phyloP scores from a whole-genome alignment of 2,113 vertebrate genomes.

The Corvus hawaiiensis region DNA sequence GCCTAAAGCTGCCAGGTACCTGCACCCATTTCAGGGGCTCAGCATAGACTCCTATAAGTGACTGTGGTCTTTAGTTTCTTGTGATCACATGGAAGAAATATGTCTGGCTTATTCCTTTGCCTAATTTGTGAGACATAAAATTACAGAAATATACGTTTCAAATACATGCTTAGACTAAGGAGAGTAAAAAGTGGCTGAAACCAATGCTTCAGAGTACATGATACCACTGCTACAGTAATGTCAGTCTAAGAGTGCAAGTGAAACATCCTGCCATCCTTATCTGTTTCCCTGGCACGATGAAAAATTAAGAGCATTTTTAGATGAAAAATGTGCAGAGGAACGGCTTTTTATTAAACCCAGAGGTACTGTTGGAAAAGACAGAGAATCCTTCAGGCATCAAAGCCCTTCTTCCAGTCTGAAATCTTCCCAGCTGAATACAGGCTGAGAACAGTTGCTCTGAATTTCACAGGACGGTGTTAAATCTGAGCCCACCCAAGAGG shows the following conservation, averaged over 20 bases:
- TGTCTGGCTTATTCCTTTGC: background rate
- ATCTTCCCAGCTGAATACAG: background rate
- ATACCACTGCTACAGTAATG: background rate
- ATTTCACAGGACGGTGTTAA: background rate
- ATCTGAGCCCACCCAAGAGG: constrained; percentile 31
- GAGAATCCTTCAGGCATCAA: background rate
- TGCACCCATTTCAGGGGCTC: background rate
- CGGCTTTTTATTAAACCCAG: background rate
- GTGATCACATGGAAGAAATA: background rate
- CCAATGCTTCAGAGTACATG: background rate
- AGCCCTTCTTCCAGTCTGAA: background rate
- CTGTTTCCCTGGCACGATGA: background rate
- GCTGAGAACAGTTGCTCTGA: background rate
- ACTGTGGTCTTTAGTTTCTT: background rate
- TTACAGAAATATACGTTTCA: background rate
- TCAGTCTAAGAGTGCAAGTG: background rate
- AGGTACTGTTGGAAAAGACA: background rate
- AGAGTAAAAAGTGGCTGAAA: background rate
- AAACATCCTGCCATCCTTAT: background rate
- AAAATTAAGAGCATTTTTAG: background rate
- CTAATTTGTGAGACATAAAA: background rate
- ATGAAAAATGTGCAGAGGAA: background rate
- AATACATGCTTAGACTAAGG: background rate
- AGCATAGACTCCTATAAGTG: background rate
- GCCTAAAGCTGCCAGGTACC: background rate